Evolutionary conservation across 2,888 invertebrate genomes (phyloP).

Genomic region (Heteromyza rotundicornis): DNA sequence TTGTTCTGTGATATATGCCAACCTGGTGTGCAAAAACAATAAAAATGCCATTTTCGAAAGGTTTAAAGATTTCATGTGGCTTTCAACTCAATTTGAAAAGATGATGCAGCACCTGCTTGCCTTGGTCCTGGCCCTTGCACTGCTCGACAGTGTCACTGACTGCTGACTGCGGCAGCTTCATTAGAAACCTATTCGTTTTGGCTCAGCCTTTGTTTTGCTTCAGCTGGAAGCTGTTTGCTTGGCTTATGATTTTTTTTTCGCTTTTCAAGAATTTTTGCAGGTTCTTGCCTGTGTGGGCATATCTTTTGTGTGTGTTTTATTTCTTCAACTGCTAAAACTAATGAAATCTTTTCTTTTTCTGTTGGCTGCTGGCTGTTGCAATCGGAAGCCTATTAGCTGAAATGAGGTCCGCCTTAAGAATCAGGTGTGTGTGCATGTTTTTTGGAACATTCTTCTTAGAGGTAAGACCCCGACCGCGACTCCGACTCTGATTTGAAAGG

Average conservation of each 20-base stretch:
- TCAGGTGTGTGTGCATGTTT: no score
- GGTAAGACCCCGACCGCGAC: no score
- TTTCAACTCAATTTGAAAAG: neutral
- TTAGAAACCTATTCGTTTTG: conserved; percentile 1
- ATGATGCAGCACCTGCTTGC: conserved; percentile 1
- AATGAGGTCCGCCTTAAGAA: neutral
- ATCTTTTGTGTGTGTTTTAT: neutral
- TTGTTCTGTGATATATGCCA: neutral
- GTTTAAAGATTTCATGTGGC: neutral
- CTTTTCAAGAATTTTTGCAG: neutral
- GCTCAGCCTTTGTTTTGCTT: neutral
- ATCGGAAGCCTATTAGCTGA: neutral
- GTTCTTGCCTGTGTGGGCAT: neutral
- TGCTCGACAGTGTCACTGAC: no score
- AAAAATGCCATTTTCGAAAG: conserved; percentile 2
- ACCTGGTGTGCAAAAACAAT: neutral
- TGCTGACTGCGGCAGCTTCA: neutral
- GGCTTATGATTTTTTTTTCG: neutral
- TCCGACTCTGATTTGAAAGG: no score
- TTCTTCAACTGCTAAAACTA: no score
- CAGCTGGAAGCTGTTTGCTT: neutral
- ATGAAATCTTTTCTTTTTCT: neutral
- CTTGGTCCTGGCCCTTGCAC: neutral
- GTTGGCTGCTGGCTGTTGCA: neutral
- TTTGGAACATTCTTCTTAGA: no score